Evolutionary conservation across 2,888 invertebrate species (phyloP), one percentile per base, ranked within the genome.

Genomic region (Ditula angustiorana): DNA sequence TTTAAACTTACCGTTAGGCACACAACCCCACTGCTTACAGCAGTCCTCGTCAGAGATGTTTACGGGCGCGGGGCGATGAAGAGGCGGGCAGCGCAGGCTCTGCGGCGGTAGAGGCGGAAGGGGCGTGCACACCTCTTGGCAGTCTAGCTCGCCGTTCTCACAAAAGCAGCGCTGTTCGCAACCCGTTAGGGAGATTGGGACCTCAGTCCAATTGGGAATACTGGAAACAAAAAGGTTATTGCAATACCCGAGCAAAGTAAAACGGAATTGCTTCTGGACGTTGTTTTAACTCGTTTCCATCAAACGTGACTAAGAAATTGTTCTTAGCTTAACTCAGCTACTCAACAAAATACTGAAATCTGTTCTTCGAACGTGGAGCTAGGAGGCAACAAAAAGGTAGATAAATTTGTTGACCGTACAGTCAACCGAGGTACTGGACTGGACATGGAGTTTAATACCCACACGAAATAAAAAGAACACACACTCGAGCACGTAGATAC

Each of bases 121-220:
- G 0, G 96, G 96, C 1, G 96, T 95, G 86, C 98, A 98, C 11
- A 95, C 94, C 35, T 96, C 95, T 71, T 96, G 96, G 76, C 98
- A 98, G 68, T 97, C 96, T 16, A 98, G 94, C 71, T 96, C 96
- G 13, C 98, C 97, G 84, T 96, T 96, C 82, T 98, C 97, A 79
- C 98, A 98, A 81, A 95, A 97, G 79, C 98, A 98, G 72, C 96
- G 94, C 72, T 96, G 94, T 69, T 97, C 97, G 78, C 98, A 98
- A 56, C 97, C 97, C 10, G 97, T 96, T 2, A 98, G 87, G 59
- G 96, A 94, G 7, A 94, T 88, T 0, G 98, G 98, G 49, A 98
- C 95, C 74, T 96, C 96, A 61, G 96, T 96, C 96, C 97, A 97
- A 84, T 98, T 97, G 35, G 94, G 94, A 67, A 95, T 94, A 16